A percentile compares a stretch with the other conserved stretches of the same genome.
Evolutionary conservation across 2,888 invertebrate species (phyloP).

Genomic region (Xestia sexstrigata): DNA sequence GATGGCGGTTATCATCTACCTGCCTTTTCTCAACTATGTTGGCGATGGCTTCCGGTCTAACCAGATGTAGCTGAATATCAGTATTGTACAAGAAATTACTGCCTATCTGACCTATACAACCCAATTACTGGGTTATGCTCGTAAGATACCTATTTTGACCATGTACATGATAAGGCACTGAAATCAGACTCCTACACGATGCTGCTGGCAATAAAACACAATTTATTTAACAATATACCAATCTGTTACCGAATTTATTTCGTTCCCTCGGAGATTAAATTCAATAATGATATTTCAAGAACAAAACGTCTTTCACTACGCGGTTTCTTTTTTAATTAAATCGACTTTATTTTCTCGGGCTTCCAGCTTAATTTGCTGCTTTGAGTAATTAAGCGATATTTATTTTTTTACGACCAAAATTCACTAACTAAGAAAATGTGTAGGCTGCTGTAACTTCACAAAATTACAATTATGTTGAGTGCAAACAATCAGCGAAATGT

Average conservation of each 20-base stretch:
- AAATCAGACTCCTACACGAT: constrained; percentile 17
- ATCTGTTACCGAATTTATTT: constrained; percentile 25
- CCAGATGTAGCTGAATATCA: background rate
- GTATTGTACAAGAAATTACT: background rate
- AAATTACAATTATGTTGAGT: constrained; percentile 20
- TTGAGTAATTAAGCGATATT: constrained; percentile 11
- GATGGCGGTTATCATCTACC: background rate
- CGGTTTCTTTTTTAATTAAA: constrained; percentile 19
- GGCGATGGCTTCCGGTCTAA: background rate
- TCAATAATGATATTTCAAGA: constrained; percentile 23
- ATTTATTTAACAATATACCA: constrained; percentile 32
- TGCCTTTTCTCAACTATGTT: background rate
- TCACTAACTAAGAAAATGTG: constrained; percentile 12
- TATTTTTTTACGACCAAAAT: background rate
- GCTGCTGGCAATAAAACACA: constrained; percentile 20
- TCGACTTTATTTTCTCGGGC: constrained; percentile 8
- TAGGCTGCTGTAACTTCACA: background rate
- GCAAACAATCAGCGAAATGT: constrained; percentile 10
- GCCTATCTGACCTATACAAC: background rate
- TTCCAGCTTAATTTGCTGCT: constrained; percentile 31
- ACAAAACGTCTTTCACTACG: constrained; percentile 10
- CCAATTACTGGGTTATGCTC: background rate
- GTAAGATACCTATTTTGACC: background rate
- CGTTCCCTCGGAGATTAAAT: constrained; percentile 19
- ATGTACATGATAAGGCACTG: constrained; percentile 29